phyloP scores from a whole-genome alignment of 2,888 invertebrate species.

The Nymphalis polychloros region DNA sequence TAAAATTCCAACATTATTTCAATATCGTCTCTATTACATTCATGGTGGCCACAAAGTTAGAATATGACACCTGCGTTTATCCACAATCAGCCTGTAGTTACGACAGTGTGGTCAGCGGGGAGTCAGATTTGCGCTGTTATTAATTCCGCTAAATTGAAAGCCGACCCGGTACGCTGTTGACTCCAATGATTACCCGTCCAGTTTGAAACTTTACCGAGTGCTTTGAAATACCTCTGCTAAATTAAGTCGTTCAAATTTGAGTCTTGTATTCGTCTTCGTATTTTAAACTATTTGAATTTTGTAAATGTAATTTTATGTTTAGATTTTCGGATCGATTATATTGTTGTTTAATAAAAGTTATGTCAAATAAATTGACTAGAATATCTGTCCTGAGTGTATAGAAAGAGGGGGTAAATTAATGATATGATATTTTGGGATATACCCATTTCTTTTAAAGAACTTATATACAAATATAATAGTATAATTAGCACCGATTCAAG shows the following conservation, averaged over 20 bases:
- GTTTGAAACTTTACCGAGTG: conserved; percentile 41
- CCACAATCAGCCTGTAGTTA: conserved; percentile 36
- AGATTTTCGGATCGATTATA: background rate
- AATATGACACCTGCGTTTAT: conserved; percentile 39
- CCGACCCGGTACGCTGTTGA: conserved; percentile 51
- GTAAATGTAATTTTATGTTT: background rate
- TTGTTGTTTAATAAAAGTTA: no score
- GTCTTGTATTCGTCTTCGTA: conserved; percentile 18
- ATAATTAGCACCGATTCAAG: no score
- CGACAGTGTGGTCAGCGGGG: conserved; percentile 43
- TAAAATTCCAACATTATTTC: background rate
- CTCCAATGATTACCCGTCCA: conserved; percentile 44
- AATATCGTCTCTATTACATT: conserved; percentile 14
- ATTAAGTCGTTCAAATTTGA: conserved; percentile 38
- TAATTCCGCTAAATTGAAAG: conserved; percentile 70
- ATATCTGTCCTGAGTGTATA: no score
- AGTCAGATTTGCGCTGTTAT: conserved; percentile 59
- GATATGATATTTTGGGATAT: no score
- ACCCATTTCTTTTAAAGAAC: no score
- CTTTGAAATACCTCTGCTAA: conserved; percentile 40
- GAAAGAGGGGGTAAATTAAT: no score
- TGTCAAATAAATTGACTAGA: no score
- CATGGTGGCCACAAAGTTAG: conserved; percentile 37
- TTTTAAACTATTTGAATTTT: background rate
- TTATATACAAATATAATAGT: no score